These are phyloP conservation scores for Agapornis canus DNA, from an alignment of 2,797 vertebrate genomes.

Conservation along the genomic window DNA sequence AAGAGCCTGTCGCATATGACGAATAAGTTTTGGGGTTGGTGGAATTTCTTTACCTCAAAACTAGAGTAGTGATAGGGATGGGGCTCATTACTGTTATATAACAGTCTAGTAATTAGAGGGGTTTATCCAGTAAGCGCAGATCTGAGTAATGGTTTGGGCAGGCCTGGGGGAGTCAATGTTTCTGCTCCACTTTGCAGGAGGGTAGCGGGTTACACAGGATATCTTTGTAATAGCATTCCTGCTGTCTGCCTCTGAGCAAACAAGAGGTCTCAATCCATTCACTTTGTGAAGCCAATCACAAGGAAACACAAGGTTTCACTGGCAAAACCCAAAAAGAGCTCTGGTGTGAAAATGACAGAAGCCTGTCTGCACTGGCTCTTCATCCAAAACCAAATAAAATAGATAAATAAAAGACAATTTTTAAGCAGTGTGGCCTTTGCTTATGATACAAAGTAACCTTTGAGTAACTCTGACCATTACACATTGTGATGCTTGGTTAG, in stretches of 20 bases:
- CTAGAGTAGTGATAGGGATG: background rate
- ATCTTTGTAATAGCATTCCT: background rate
- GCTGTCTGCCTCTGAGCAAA: background rate
- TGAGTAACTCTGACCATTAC: background rate
- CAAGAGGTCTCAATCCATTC: background rate
- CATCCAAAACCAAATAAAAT: background rate
- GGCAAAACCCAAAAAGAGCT: background rate
- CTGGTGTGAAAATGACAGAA: background rate
- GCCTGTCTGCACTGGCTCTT: background rate
- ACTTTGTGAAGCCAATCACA: background rate
- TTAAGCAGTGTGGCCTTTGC: background rate
- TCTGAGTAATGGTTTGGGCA: background rate
- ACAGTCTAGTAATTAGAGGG: background rate
- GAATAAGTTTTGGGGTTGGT: background rate
- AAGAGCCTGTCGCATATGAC: background rate
- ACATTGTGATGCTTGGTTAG: background rate
- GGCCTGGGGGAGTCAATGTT: background rate
- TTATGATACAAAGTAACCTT: background rate
- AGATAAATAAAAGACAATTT: background rate
- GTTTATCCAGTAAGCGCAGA: background rate
- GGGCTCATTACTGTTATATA: background rate
- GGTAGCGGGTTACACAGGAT: background rate
- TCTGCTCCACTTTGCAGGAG: fast-evolving
- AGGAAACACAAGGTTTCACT: background rate
- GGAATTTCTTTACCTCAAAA: background rate